phyloP scores from a whole-genome alignment of 1,140 invertebrate species.

The Diuraphis noxia region DNA sequence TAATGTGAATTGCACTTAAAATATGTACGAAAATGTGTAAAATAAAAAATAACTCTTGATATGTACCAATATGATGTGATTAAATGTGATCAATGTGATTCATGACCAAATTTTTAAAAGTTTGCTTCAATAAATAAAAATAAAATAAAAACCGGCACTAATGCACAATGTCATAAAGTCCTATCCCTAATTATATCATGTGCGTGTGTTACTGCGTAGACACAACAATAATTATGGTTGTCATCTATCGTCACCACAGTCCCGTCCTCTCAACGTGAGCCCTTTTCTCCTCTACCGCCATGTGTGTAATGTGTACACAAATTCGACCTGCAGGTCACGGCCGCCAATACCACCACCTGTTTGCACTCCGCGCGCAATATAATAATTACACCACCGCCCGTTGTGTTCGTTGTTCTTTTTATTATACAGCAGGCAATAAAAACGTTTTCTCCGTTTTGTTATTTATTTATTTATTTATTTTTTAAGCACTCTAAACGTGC shows the following conservation, averaged over 20 bases:
- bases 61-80: too few relatives aligned
- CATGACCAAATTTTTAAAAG: not conserved
- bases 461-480: not conserved
- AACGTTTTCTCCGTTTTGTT: not conserved
- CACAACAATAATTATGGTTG: not conserved
- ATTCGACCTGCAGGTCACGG: not conserved
- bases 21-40: too few relatives aligned
- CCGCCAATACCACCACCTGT: not conserved
- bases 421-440: not conserved
- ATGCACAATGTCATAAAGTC: not conserved
- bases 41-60: too few relatives aligned
- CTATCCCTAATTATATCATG: not conserved
- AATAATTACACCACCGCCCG: not conserved
- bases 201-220: not conserved
- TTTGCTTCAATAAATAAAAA: too few relatives aligned
- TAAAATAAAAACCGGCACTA: too few relatives aligned
- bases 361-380: not conserved
- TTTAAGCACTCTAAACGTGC: not conserved
- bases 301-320: not conserved
- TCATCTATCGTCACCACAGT: not conserved
- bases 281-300: not conserved
- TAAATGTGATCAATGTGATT: not conserved
- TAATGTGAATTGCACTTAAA: not conserved
- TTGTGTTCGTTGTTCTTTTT: not conserved
- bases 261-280: not conserved